Conservation (phyloP, 2,113 vertebrate genomes). For the Thalassarche chlororhynchos region DNA sequence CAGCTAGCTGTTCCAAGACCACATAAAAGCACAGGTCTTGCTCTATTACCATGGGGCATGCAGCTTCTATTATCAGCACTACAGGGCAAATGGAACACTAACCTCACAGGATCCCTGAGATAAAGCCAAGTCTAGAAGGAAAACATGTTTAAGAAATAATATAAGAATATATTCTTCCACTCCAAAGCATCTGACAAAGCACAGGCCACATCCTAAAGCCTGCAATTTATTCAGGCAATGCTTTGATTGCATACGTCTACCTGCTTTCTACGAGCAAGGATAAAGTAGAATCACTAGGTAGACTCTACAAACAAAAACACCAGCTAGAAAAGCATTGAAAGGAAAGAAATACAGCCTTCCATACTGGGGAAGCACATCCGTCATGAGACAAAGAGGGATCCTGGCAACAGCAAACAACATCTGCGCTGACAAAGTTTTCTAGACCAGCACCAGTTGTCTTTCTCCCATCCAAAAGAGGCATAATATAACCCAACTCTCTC, state of each 20-base stretch:
- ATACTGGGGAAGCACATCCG: accelerated
- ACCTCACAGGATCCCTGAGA: neutral
- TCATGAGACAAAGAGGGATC: neutral
- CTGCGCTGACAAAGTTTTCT: neutral
- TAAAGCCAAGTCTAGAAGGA: neutral
- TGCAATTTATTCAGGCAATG: neutral
- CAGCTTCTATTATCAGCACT: neutral
- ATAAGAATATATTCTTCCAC: neutral
- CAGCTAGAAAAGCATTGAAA: neutral
- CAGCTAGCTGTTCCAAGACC: neutral
- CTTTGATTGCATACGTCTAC: neutral
- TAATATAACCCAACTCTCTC: neutral
- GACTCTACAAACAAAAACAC: neutral
- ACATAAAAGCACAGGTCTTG: neutral
- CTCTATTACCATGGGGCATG: neutral
- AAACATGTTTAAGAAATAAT: neutral
- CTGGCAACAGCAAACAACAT: neutral
- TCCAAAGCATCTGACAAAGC: neutral
- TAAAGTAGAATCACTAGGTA: neutral
- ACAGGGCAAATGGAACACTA: neutral
- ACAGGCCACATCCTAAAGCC: neutral
- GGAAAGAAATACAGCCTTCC: neutral
- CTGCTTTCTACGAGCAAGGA: neutral
- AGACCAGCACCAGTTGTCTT: neutral
- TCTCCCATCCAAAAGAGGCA: neutral